A percentile compares a stretch with the other conserved stretches of the same genome.
These are phyloP conservation scores for Heteromurus nitidus DNA, from an alignment of 2,888 invertebrate genomes.

Conservation along the genomic window DNA sequence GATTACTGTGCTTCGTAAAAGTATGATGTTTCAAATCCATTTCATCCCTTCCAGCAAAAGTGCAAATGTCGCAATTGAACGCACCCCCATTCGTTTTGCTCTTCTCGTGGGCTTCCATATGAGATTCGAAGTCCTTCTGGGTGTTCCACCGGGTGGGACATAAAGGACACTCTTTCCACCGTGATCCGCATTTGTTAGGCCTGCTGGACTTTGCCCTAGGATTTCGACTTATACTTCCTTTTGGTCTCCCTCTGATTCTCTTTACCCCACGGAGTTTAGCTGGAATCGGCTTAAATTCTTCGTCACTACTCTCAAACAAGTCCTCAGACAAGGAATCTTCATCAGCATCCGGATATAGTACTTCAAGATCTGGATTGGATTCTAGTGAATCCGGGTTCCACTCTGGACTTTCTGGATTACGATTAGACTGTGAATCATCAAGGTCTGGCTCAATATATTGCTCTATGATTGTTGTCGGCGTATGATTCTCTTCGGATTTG, in stretches of 20 bases:
- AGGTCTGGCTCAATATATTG: no score
- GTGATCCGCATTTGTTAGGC: no score
- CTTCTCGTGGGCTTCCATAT: background rate
- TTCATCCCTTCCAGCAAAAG: background rate
- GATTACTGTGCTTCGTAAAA: background rate
- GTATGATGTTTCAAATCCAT: background rate
- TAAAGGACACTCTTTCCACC: background rate
- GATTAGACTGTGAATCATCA: background rate
- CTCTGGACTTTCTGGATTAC: background rate
- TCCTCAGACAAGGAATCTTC: background rate
- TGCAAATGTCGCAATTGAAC: background rate
- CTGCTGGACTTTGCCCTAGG: background rate
- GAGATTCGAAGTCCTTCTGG: background rate
- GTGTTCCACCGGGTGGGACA: background rate
- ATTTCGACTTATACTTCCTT: background rate
- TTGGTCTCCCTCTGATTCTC: background rate
- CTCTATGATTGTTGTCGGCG: no score
- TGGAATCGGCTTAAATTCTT: no score
- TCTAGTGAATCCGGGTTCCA: background rate
- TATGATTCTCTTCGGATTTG: no score
- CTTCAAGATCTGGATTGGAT: background rate
- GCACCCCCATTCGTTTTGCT: background rate
- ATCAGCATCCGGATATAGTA: background rate
- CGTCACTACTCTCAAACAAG: background rate
- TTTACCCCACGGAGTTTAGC: background rate